Evolutionary conservation across 1,140 invertebrate genomes (phyloP).

Genomic region (Heliothis subflexa): DNA sequence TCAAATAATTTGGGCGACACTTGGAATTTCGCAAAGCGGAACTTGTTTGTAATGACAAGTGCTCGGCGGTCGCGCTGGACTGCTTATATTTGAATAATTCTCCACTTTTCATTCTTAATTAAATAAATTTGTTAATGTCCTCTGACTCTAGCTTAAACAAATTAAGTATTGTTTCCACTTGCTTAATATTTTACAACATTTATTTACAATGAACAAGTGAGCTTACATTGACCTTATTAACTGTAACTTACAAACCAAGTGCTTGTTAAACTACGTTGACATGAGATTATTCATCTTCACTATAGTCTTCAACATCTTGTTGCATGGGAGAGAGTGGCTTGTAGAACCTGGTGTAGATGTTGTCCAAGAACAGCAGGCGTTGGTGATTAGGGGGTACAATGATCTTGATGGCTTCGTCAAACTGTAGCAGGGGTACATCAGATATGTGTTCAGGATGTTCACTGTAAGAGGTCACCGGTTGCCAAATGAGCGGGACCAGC

Average conservation of each 20-base stretch:
- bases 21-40: slow-evolving; percentile 36
- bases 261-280: too few species aligned
- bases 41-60: slow-evolving; percentile 11
- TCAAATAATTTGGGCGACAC: slow-evolving; percentile 13
- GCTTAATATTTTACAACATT: not conserved
- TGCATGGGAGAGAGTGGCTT: slow-evolving; percentile 24
- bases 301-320: slow-evolving; percentile 1
- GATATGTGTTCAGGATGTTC: slow-evolving; percentile 43
- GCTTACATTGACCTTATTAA: not conserved
- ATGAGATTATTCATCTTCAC: not conserved
- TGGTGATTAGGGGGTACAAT: slow-evolving; percentile 51
- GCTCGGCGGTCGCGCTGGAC: not conserved
- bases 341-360: slow-evolving; percentile 74
- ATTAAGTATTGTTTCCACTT: not conserved
- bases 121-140: slow-evolving; percentile 6
- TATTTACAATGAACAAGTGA: not conserved
- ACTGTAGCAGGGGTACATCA: slow-evolving; percentile 59
- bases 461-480: slow-evolving; percentile 55
- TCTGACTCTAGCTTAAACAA: not conserved
- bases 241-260: not conserved
- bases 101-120: not conserved
- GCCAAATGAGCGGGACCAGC: slow-evolving; percentile 71
- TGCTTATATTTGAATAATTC: slow-evolving; percentile 10
- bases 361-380: slow-evolving; percentile 70
- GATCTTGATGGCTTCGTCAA: slow-evolving; percentile 53